phyloP scores from a whole-genome alignment of 2,113 vertebrate genomes.

The Dendropsophus ebraccatus region DNA sequence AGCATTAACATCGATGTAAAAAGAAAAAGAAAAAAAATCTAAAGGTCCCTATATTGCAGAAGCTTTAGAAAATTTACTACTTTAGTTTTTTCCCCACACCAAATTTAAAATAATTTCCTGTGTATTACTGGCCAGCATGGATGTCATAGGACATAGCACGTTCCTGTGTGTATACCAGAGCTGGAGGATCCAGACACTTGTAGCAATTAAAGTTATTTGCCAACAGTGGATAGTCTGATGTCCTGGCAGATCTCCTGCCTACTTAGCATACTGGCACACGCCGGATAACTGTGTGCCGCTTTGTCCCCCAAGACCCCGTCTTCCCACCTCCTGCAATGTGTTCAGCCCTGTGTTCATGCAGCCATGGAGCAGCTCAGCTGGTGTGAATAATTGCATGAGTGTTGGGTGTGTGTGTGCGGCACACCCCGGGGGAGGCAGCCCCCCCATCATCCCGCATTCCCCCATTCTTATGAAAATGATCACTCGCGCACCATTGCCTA shows the following conservation, averaged over 20 bases:
- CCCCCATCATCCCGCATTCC: conserved; percentile 70
- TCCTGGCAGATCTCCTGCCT: conserved; percentile 2
- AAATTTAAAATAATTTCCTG: not conserved
- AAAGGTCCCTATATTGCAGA: not conserved
- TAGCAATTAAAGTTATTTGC: not conserved
- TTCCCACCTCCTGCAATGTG: conserved; percentile 43
- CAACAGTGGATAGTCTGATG: not conserved
- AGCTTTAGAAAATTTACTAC: too few relatives aligned
- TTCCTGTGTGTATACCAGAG: not conserved
- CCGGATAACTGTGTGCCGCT: not conserved
- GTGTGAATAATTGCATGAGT: conserved; percentile 86
- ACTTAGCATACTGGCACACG: conserved; percentile 21
- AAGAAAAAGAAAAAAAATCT: not conserved
- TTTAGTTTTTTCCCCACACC: too few relatives aligned
- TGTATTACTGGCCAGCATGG: not conserved
- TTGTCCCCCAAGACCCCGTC: conserved; percentile 16
- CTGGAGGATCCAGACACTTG: conserved; percentile 1
- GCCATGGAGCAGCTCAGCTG: conserved; percentile 83
- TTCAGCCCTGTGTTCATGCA: conserved; percentile 78
- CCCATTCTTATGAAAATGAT: conserved; percentile 86
- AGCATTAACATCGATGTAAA: not conserved
- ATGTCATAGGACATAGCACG: not conserved
- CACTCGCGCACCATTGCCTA: conserved; percentile 86
- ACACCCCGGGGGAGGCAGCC: conserved; percentile 77
- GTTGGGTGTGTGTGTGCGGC: conserved; percentile 77